Evolutionary conservation across 1,140 invertebrate genomes (phyloP), one percentile per base, ranked within the genome.

Genomic region (Drosophila yakuba): DNA sequence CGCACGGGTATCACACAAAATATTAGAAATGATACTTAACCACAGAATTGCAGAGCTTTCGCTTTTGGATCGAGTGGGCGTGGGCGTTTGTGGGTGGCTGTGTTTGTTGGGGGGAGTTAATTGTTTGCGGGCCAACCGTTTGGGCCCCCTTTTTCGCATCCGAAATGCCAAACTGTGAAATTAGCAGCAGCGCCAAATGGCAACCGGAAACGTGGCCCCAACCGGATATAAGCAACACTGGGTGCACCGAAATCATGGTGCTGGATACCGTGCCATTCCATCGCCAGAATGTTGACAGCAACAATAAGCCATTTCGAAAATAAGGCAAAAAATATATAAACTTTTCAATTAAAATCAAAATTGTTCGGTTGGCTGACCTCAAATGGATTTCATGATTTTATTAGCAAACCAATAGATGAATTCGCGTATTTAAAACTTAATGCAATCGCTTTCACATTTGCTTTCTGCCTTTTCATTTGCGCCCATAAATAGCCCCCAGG

Each of bases 21-120:
- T 89, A 89, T 89, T 89, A 90, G 84, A 89, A 89, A 89, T 90
- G 78, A 89, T 90, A 89, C 84, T 89, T 89, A 89, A 80, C 84
- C 84, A 89, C 81, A 89, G 84, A 89, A 84, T 84, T 74, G 85
- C 84, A 80, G 73, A 89, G 84, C 68, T 89, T 89, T 89, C 41
- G 55, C 56, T 44, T 67, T 20, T 54, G 61, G 32, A 66, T 52
- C 41, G 35, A 32, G 38, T n/a, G 38, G 50, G 54, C 36, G 20
- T 8, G 41, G 15, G 2, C 8, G 6, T 43, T 1, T 43, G 41
- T 8, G 41, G 15, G 43, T n/a, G 11, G 2, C 0, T n/a, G 14
- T 14, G 14, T n/a, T 14, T n/a, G 41, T 43, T n/a, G 7, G 41
- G 15, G n/a, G 59, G 60, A 80, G 76, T 89, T 80, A 80, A 84